Base-by-base conservation (phyloP, 2,888 invertebrate genomes). In the Patella caerulea region DNA sequence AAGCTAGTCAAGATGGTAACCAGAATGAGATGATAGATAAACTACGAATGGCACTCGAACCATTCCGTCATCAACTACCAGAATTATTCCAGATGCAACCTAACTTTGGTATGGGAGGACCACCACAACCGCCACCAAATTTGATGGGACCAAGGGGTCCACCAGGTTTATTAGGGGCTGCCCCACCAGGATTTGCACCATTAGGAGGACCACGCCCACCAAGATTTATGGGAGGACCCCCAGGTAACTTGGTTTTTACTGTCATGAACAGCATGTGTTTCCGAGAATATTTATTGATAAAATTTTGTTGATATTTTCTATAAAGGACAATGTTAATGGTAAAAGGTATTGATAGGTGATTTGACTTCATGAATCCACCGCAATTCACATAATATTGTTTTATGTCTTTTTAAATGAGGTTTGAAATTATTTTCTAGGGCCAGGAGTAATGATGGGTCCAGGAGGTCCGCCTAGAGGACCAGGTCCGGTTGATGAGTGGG, bases 121-220 rank as follows among this genome's bases (percentile, higher is more conserved):
- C 34, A 12, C 29, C 15, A 11, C 34, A 24, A 2, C 17, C 17
- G 19, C 76, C 72, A n/a, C 77, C 79, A 9, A 79, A 55, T n/a
- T 77, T 80, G 78, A 81, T 80, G 15, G 78, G 88, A 86, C 71
- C 83, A 81, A 73, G 90, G 83, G 14, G 19, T 19, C 19, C 19
- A 65, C 81, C 78, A 89, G 82, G 85, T 76, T 74, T 86, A 65
- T 75, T 92, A 87, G 88, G 88, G 1, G 82, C 84, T 65, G 86
- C 84, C 12, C 88, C 88, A n/a, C 88, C 88, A 9, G 87, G 88
- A 15, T 88, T 85, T 78, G 82, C 78, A 71, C 83, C 82, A 72
- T 78, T 81, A 79, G 77, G 78, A 19, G 81, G 77, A 1, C 77
- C 65, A 70, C 72, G 70, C 71, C 71, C 71, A 72, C 54, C 78